phyloP scores from a whole-genome alignment of 92 coral and sea anemone species.

The Palythoa grandis region DNA sequence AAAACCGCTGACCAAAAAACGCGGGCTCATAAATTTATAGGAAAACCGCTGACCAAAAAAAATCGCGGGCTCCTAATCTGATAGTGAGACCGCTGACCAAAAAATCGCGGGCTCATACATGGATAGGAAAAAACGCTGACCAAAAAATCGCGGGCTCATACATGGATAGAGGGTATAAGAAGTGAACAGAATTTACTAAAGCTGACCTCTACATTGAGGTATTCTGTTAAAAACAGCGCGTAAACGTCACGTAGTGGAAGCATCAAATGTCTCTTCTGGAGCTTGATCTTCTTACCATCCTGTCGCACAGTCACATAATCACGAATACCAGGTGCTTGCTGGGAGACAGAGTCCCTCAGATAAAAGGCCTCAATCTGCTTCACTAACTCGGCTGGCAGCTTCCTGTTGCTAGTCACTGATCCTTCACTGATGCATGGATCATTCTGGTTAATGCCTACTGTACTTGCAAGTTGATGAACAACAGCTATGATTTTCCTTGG shows the following conservation, averaged over 20 bases:
- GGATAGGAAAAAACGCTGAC: too few relatives aligned
- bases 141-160: too few relatives aligned
- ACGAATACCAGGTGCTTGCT: conserved; percentile 31
- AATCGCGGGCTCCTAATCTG: too few relatives aligned
- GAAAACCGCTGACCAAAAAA: too few relatives aligned
- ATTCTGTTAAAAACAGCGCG: not conserved
- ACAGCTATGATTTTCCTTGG: conserved; percentile 41
- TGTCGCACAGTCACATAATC: conserved; percentile 23
- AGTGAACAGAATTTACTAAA: conserved; percentile 51
- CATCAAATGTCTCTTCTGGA: conserved; percentile 39
- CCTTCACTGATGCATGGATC: not conserved
- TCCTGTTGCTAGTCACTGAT: conserved; percentile 19
- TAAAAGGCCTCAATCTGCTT: not conserved
- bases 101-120: too few relatives aligned
- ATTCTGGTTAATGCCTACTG: not conserved
- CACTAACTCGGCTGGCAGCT: conserved; percentile 23
- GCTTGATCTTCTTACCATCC: conserved; percentile 11
- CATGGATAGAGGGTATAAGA: too few relatives aligned
- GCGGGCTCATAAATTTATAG: too few relatives aligned
- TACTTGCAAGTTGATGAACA: conserved; percentile 7
- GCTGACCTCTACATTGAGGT: conserved; percentile 27
- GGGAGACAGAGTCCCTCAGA: conserved; percentile 30
- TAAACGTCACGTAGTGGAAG: not conserved
- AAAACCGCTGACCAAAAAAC: too few relatives aligned
- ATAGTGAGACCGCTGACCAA: too few relatives aligned